These are phyloP conservation scores for Gryllus bimaculatus DNA, from an alignment of 1,140 invertebrate genomes.

Conservation along the genomic window DNA sequence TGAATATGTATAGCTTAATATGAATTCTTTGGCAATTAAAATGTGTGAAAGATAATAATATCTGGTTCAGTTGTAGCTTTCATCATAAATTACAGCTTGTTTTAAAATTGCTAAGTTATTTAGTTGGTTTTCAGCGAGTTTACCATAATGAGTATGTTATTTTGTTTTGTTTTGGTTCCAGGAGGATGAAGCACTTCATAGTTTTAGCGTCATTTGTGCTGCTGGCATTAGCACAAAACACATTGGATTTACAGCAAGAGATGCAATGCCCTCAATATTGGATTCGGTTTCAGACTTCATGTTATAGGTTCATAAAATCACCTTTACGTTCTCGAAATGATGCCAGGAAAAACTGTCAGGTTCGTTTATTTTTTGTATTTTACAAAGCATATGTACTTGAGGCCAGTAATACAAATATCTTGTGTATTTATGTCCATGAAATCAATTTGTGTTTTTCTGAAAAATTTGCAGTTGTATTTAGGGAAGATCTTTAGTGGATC, in stretches of 20 bases:
- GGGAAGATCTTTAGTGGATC: not conserved
- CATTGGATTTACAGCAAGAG: constrained; percentile 16
- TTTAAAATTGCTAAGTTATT: not conserved
- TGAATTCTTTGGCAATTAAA: not conserved
- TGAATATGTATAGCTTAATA: not conserved
- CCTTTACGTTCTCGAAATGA: constrained; percentile 66
- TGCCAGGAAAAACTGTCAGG: constrained; percentile 68
- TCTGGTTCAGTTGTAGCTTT: not conserved
- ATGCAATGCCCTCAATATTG: constrained; percentile 72
- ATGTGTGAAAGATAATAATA: not conserved
- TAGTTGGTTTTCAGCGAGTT: not conserved
- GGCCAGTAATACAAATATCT: not conserved
- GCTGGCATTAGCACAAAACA: not conserved
- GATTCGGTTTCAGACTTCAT: constrained; percentile 62
- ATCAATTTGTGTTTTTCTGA: no score
- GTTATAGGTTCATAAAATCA: constrained; percentile 82
- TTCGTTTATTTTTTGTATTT: constrained; percentile 25
- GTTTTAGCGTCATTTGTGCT: not conserved
- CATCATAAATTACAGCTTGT: not conserved
- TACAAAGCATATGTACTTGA: not conserved
- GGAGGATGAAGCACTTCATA: not conserved
- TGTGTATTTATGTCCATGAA: not conserved
- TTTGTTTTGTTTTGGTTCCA: not conserved
- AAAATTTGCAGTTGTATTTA: no score
- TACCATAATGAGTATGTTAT: not conserved